Base-by-base conservation (phyloP, 2,888 invertebrate species). In the Phortica okadai region DNA sequence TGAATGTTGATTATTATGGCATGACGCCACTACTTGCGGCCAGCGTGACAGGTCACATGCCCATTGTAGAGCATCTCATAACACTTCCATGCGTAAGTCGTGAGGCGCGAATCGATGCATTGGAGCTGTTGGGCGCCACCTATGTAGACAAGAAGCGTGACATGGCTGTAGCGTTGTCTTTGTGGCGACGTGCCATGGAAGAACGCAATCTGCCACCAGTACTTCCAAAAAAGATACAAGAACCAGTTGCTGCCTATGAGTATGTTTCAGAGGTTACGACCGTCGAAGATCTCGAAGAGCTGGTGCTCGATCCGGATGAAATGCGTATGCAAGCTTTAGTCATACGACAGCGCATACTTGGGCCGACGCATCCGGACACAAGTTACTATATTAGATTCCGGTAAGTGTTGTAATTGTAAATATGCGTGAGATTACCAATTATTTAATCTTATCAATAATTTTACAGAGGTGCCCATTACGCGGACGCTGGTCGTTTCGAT, bases 111-210 rank as follows among this genome's bases (percentile, higher is more conserved):
- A 96, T 98, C 80, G 97, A 97, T 90, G 98, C 98, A 14, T 91
- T 98, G 78, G 98, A 98, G 91, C 92, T 98, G 67, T 92, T 98
- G 64, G 98, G 98, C 5, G 97, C 98, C 2, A 98, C 98, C 0
- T 98, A 95, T 91, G 98, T 99, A n/a, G 99, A 99, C 92, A 98
- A 98, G 91, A 95, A 97, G 90, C 93, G 98, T 84, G 98, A 99
- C 91, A 97, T 98, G 96, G 94, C 97, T 77, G 96, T 96, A 58
- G 98, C 98, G 1, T 92, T 98, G 74, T 94, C 95, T 78, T 93
- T 96, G 78, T 99, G 99, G 99, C 96, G 96, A 89, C 94, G 95
- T 84, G 98, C 98, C 42, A 96, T 98, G 95, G 95, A 95, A 79
- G 95, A 97, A 88, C 95, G 97, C 83, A 90, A 93, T 54, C 94